Evolutionary conservation across 2,888 invertebrate species (phyloP).

Genomic region (Mermis nigrescens): DNA sequence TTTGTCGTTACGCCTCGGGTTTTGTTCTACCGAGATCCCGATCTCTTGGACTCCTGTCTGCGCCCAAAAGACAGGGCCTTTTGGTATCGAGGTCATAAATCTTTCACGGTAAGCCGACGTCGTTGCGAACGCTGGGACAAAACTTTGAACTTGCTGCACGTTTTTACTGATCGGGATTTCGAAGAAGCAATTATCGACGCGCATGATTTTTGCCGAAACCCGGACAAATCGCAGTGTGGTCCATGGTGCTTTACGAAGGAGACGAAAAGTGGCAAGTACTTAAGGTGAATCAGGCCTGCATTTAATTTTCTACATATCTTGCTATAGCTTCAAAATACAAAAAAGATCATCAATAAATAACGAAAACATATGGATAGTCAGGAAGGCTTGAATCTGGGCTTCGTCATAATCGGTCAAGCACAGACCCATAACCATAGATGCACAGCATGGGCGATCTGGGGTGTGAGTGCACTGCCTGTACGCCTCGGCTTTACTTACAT

Average conservation of each 20-base stretch:
- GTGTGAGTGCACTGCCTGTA: too few relatives aligned
- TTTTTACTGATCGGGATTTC: background rate
- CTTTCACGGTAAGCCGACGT: background rate
- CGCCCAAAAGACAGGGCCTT: background rate
- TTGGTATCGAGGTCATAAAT: background rate
- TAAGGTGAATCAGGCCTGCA: background rate
- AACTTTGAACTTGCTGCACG: background rate
- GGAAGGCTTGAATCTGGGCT: too few relatives aligned
- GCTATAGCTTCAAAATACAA: too few relatives aligned
- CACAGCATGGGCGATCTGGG: too few relatives aligned
- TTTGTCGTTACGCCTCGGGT: background rate
- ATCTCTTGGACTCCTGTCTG: background rate
- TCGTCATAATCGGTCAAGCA: too few relatives aligned
- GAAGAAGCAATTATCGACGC: background rate
- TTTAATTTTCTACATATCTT: too few relatives aligned
- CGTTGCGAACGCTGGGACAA: constrained; percentile 3
- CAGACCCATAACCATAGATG: too few relatives aligned
- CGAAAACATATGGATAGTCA: too few relatives aligned
- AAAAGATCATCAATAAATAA: too few relatives aligned
- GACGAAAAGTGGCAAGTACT: background rate
- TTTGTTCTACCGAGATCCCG: background rate
- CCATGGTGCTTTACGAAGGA: constrained; percentile 8
- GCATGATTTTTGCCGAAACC: constrained; percentile 9
- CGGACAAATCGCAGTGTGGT: constrained; percentile 5
- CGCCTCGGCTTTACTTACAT: too few relatives aligned